phyloP scores from a whole-genome alignment of 2,797 vertebrate genomes.

The Galago senegalensis region DNA sequence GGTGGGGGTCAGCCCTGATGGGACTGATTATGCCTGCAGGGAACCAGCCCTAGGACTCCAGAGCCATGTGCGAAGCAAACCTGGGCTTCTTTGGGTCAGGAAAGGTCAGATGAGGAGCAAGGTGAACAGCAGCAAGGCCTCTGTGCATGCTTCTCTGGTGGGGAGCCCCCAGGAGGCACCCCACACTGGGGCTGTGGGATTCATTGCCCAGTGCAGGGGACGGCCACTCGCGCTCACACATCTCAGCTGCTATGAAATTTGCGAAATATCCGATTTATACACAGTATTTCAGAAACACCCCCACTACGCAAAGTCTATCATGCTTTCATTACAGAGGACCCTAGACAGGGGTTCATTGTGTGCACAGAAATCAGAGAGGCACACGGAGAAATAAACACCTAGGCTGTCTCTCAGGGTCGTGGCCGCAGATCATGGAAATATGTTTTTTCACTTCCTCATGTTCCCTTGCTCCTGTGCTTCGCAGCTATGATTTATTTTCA shows the following conservation, averaged over 20 bases:
- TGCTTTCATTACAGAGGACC: neutral
- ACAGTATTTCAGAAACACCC: neutral
- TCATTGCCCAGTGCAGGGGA: neutral
- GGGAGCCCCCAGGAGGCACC: neutral
- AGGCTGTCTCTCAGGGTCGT: conserved; percentile 2
- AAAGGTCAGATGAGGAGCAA: neutral
- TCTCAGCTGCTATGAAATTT: neutral
- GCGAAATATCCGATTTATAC: neutral
- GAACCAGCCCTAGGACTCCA: no score
- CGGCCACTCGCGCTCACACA: neutral
- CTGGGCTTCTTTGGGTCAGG: neutral
- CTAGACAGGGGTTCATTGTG: neutral
- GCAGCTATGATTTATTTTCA: conserved; percentile 67
- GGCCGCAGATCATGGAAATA: conserved; percentile 16
- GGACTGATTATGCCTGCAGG: no score
- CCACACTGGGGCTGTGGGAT: neutral
- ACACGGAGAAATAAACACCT: neutral
- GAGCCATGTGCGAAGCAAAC: neutral
- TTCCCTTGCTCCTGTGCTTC: neutral
- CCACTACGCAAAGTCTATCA: rapidly evolving
- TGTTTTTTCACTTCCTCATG: conserved; percentile 67
- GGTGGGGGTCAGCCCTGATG: neutral
- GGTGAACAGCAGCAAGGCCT: neutral
- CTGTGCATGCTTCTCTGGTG: rapidly evolving
- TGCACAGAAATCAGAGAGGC: conserved; percentile 7